Percentiles rank a stretch among this genome's conserved stretches.
Conservation (phyloP, 1,140 invertebrate genomes). For the Neotoxoptera formosana region DNA sequence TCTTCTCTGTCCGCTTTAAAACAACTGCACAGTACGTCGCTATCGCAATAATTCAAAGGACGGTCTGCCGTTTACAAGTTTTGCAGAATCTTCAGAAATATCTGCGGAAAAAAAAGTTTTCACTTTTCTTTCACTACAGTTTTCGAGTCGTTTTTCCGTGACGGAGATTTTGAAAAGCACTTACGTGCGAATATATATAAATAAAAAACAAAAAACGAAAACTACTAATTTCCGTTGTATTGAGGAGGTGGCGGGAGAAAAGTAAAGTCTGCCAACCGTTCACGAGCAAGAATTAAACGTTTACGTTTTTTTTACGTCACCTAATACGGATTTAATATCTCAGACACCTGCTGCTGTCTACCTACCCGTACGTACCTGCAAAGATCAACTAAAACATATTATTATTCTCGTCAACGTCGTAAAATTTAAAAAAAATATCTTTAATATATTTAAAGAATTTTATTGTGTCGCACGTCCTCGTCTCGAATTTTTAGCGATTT, state of each 20-base stretch:
- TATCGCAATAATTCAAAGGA: neutral
- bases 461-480: no score
- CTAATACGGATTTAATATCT: neutral
- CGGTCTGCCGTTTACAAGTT: neutral
- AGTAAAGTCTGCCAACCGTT: neutral
- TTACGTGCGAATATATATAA: neutral
- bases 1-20: neutral
- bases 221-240: neutral
- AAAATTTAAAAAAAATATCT: no score
- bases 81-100: neutral
- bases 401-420: no score
- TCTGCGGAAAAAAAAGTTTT: neutral
- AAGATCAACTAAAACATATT: no score
- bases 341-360: neutral
- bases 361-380: no score
- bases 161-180: neutral
- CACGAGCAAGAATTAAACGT: neutral
- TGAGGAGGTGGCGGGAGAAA: neutral
- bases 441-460: no score
- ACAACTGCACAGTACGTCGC: neutral
- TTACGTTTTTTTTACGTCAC: neutral
- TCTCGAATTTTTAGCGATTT: no score
- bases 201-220: neutral
- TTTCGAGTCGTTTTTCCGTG: neutral
- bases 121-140: neutral